These are phyloP conservation scores for Origma solitaria DNA, from an alignment of 2,113 vertebrate species.

Conservation along the genomic window DNA sequence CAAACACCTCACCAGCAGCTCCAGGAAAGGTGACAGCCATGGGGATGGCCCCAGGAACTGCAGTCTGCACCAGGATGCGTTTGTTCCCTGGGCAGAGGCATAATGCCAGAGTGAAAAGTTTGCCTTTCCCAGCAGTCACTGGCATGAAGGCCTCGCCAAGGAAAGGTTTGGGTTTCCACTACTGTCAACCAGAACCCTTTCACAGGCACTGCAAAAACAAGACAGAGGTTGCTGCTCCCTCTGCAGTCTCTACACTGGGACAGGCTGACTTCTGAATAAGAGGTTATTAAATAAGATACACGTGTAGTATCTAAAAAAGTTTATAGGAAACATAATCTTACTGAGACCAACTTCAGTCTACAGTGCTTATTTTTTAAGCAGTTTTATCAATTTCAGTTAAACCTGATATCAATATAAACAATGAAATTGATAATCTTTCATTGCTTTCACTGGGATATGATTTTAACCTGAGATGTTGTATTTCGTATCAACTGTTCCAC, in stretches of 20 bases:
- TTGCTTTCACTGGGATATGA: background rate
- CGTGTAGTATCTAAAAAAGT: background rate
- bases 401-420: background rate
- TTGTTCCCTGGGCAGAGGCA: background rate
- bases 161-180: background rate
- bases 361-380: background rate
- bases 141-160: fast-evolving
- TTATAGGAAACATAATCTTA: background rate
- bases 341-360: background rate
- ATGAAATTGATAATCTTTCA: background rate
- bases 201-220: background rate
- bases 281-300: background rate
- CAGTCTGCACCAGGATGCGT: fast-evolving
- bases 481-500: background rate
- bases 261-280: background rate
- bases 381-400: background rate
- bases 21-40: background rate
- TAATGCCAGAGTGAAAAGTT: background rate
- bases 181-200: background rate
- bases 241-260: background rate
- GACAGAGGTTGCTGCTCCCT: background rate
- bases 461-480: background rate
- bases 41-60: background rate
- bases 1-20: background rate
- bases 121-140: background rate